A percentile compares a stretch with the other conserved stretches of the same genome.
Conservation (phyloP, 2,113 vertebrate genomes). For the Xenus cinereus region DNA sequence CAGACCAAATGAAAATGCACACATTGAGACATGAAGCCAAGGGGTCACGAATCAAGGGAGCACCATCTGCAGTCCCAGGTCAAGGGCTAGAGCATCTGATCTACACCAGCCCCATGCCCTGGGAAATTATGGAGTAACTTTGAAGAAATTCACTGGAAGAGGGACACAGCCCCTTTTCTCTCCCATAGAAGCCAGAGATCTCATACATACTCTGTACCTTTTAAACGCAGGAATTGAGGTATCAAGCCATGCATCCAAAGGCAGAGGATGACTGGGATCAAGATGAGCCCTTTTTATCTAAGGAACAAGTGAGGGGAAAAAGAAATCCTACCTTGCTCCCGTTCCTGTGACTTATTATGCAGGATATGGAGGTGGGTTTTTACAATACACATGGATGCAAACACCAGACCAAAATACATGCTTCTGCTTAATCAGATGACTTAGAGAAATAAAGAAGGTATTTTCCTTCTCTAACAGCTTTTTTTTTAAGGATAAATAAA, state of each 20-base stretch:
- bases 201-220: neutral
- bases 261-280: neutral
- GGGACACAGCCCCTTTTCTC: neutral
- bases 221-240: neutral
- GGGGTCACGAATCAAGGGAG: neutral
- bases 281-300: neutral
- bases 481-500: neutral
- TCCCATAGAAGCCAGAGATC: neutral
- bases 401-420: neutral
- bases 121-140: neutral
- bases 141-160: neutral
- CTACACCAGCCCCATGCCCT: neutral
- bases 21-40: neutral
- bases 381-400: neutral
- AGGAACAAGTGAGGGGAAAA: accelerated
- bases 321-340: neutral
- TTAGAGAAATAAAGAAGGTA: neutral
- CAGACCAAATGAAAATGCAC: neutral
- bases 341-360: neutral
- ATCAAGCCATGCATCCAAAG: neutral
- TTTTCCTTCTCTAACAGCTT: neutral
- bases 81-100: neutral
- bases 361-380: neutral
- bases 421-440: neutral
- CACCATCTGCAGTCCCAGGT: neutral